Evolutionary conservation across 2,888 invertebrate species (phyloP).

Genomic region (Diarsia mendica): DNA sequence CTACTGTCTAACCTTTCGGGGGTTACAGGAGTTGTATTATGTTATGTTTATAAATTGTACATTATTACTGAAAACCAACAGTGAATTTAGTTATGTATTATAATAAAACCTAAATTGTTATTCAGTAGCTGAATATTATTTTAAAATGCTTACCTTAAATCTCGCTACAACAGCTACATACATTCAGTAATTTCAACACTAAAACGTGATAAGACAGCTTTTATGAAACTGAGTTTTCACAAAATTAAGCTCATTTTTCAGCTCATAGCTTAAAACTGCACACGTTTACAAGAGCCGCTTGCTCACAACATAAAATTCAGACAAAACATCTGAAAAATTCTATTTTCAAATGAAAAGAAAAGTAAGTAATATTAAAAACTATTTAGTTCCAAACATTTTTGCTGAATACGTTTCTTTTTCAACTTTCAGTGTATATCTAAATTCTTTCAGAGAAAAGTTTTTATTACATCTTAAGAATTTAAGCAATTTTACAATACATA

Average conservation of each 20-base stretch:
- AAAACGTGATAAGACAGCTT: constrained; percentile 42
- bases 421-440: constrained; percentile 17
- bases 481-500: constrained; percentile 29
- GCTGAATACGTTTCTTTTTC: constrained; percentile 25
- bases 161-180: constrained; percentile 26
- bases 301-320: constrained; percentile 22
- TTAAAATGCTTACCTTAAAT: constrained; percentile 20
- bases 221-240: constrained; percentile 43
- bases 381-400: constrained; percentile 37
- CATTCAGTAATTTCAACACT: constrained; percentile 24
- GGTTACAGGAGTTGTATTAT: too few relatives aligned
- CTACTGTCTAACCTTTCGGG: too few relatives aligned
- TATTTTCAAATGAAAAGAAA: constrained; percentile 24
- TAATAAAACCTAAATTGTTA: not conserved
- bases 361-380: constrained; percentile 44
- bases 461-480: constrained; percentile 36
- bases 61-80: too few relatives aligned
- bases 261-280: constrained; percentile 23
- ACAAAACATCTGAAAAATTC: constrained; percentile 36
- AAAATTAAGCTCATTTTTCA: constrained; percentile 46
- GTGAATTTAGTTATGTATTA: not conserved
- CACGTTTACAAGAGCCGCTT: constrained; percentile 18
- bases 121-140: constrained; percentile 13
- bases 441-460: constrained; percentile 40
- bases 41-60: too few relatives aligned